These are phyloP conservation scores for Cheumatopsyche charites DNA, from an alignment of 1,140 invertebrate species.

Conservation along the genomic window DNA sequence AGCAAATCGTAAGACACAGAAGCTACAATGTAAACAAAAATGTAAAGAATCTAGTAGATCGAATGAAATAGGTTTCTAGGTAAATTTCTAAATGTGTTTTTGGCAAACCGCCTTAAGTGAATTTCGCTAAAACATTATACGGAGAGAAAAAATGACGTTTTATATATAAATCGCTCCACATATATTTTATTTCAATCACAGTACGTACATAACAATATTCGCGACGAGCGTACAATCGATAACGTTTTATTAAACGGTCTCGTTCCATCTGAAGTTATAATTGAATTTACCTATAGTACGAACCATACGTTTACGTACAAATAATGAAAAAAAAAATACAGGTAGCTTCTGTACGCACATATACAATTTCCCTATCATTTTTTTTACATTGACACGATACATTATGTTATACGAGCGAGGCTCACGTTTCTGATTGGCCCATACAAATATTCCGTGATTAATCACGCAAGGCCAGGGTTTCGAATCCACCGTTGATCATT, in stretches of 20 bases:
- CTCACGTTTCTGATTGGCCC: not conserved
- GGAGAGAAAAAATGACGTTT: not conserved
- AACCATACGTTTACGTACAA: no score
- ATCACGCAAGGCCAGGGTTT: conserved; percentile 7
- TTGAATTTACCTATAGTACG: no score
- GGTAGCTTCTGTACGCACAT: no score
- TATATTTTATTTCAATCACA: no score
- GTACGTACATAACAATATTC: no score
- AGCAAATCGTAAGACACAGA: not conserved
- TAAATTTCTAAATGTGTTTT: conserved; percentile 43
- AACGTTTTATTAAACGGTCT: no score
- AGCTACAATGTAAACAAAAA: not conserved
- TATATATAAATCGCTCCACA: not conserved
- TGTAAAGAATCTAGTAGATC: conserved; percentile 13
- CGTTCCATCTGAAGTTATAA: no score
- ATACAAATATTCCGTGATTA: conserved; percentile 14
- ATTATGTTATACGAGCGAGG: not conserved
- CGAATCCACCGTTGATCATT: conserved; percentile 16
- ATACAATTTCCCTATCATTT: no score
- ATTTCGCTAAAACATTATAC: not conserved
- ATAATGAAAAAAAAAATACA: no score
- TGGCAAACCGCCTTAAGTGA: conserved; percentile 30
- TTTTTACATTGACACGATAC: no score
- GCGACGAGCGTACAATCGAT: no score
- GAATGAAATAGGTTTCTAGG: conserved; percentile 37